Evolutionary conservation across 2,113 vertebrate species (phyloP), one percentile per base, ranked within the genome.

Genomic region (Pterocles burchelli): DNA sequence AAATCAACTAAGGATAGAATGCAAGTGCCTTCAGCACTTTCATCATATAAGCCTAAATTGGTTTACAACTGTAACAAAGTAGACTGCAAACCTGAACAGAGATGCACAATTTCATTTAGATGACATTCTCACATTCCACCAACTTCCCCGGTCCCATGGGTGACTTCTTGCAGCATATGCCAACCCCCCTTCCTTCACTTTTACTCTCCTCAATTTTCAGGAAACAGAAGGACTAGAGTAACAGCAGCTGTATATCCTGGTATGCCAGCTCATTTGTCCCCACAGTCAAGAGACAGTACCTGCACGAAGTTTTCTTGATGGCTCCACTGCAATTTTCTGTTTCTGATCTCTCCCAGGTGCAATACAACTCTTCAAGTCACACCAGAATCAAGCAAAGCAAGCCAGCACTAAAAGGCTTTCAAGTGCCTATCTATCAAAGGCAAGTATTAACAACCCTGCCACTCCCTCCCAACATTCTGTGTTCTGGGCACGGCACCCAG

Each of bases 371-470:
- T 85, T 71, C 52, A 70, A 58, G 72, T 70, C 46, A 59, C 13
- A 75, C n/a, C 28, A 93, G 43, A 85, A 79, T 11, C 49, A 24
- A 43, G 65, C 41, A 76, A 76, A 91, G 54, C 49, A 65, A 88
- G 66, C 17, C 83, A 75, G n/a, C 33, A 58, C 58, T 57, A 73
- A 77, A 41, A 85, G 28, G 41, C 73, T 85, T 91, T 65, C 43
- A 91, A 89, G 43, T 17, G 28, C 20, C 0, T 38, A 73, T 65
- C 81, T 88, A 71, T 31, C 67, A 33, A 67, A 95, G 77, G 74
- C 93, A 95, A 94, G 94, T 93, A 96, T 87, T 89, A 96, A 92
- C 96, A 97, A 45, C 72, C 55, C 94, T 13, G 84, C 90, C 96
- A 95, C 95, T 90, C 95, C 96, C 95, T 96, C 38, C 76, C 67